Evolutionary conservation across 2,888 invertebrate species (phyloP).

Genomic region (Polylopha cassiicola): DNA sequence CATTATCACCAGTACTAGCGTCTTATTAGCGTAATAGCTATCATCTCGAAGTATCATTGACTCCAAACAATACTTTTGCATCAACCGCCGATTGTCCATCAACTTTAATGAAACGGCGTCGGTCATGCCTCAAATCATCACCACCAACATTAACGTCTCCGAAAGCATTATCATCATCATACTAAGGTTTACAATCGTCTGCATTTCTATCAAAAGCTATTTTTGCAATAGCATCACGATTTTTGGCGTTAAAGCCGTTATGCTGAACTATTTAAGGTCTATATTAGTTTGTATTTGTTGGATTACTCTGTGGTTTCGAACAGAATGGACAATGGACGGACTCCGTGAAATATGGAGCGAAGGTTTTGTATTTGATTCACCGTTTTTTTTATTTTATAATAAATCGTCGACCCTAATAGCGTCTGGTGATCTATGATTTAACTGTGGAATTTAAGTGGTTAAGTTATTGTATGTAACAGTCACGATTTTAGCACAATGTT

Average conservation of each 20-base stretch:
- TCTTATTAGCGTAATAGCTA: conserved; percentile 15
- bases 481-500: conserved; percentile 15
- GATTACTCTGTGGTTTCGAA: conserved; percentile 16
- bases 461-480: no score
- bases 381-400: conserved; percentile 21
- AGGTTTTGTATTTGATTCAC: conserved; percentile 22
- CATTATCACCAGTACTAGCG: conserved; percentile 10
- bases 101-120: conserved; percentile 32
- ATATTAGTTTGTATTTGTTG: no score
- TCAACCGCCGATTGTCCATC: conserved; percentile 22
- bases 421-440: conserved; percentile 14
- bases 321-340: conserved; percentile 21
- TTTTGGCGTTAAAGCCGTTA: no score
- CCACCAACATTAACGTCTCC: neutral
- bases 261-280: no score
- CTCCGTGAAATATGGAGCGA: conserved; percentile 23
- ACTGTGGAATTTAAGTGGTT: conserved; percentile 14
- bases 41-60: conserved; percentile 17
- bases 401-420: conserved; percentile 22
- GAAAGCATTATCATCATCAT: conserved; percentile 8
- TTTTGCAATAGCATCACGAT: no score
- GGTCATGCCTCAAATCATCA: conserved; percentile 33
- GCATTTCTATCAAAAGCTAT: no score
- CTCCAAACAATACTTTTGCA: conserved; percentile 17
- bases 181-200: conserved; percentile 10